phyloP scores from a whole-genome alignment of 2,113 vertebrate species.

The Dasyornis broadbenti region DNA sequence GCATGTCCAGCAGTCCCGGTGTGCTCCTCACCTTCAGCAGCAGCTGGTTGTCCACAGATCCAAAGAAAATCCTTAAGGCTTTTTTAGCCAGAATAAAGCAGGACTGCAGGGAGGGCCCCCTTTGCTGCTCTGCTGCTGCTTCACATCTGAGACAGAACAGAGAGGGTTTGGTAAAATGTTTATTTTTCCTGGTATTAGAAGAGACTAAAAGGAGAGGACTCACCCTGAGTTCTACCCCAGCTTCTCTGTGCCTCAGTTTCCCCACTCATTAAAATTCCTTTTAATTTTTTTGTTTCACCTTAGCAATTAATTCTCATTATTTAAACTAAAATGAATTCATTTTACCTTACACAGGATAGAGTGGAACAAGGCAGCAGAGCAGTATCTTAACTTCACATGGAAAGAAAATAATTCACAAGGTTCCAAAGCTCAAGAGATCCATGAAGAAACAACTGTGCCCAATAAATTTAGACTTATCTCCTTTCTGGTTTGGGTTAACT shows the following conservation, averaged over 20 bases:
- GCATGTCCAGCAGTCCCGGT: fast-evolving
- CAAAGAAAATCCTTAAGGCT: background rate
- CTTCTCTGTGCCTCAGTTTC: background rate
- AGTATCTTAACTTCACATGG: background rate
- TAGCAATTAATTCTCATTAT: background rate
- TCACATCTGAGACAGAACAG: background rate
- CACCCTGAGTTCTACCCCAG: fast-evolving
- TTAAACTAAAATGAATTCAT: background rate
- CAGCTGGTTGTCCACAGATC: fast-evolving
- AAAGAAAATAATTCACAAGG: fast-evolving
- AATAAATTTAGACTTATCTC: background rate
- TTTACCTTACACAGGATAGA: background rate
- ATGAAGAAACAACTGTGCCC: fast-evolving
- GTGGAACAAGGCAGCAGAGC: background rate
- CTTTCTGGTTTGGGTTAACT: background rate
- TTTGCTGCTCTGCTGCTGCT: background rate
- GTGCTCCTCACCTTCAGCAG: background rate
- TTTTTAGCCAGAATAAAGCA: background rate
- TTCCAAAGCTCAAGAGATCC: fast-evolving
- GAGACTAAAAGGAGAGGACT: background rate
- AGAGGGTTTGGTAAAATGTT: background rate
- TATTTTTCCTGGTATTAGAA: background rate
- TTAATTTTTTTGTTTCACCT: background rate
- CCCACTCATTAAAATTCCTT: background rate
- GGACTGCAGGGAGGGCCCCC: fast-evolving